These are phyloP conservation scores for Cinara cedri DNA, from an alignment of 2,888 invertebrate species.

Conservation along the genomic window DNA sequence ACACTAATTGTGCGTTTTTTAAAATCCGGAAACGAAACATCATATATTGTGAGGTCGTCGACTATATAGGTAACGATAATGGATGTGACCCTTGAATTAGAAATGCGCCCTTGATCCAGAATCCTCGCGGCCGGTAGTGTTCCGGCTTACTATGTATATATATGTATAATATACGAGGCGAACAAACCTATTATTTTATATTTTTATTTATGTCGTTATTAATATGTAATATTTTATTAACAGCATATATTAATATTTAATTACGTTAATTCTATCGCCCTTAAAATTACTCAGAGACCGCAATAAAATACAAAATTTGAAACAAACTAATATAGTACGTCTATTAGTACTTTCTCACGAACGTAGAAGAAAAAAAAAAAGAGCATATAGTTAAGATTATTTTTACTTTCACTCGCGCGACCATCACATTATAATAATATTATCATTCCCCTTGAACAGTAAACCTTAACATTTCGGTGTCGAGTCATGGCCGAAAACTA, in stretches of 20 bases:
- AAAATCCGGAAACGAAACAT: slow-evolving; percentile 16
- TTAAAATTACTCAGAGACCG: neutral
- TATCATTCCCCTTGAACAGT: slow-evolving; percentile 33
- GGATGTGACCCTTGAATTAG: slow-evolving; percentile 47
- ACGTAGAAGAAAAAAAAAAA: too few species aligned
- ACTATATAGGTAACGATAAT: neutral
- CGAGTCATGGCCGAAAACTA: slow-evolving; percentile 30
- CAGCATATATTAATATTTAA: neutral
- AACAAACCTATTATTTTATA: too few species aligned
- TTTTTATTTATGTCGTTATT: too few species aligned
- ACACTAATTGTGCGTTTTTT: neutral
- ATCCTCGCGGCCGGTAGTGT: slow-evolving; percentile 1
- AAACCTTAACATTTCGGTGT: slow-evolving; percentile 21
- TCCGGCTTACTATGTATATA: neutral
- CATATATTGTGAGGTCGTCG: slow-evolving; percentile 24
- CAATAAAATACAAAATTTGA: neutral
- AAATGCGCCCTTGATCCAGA: slow-evolving; percentile 38
- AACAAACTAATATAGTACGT: too few species aligned
- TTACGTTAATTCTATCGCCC: neutral
- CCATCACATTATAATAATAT: neutral
- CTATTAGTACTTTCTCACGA: neutral
- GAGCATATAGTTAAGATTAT: neutral
- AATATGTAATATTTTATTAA: neutral
- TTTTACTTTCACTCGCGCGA: slow-evolving; percentile 38
- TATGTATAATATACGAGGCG: too few species aligned